A percentile compares a stretch with the other conserved stretches of the same genome.
phyloP scores from a whole-genome alignment of 2,113 vertebrate species.

The Oreotrochilus melanogaster region DNA sequence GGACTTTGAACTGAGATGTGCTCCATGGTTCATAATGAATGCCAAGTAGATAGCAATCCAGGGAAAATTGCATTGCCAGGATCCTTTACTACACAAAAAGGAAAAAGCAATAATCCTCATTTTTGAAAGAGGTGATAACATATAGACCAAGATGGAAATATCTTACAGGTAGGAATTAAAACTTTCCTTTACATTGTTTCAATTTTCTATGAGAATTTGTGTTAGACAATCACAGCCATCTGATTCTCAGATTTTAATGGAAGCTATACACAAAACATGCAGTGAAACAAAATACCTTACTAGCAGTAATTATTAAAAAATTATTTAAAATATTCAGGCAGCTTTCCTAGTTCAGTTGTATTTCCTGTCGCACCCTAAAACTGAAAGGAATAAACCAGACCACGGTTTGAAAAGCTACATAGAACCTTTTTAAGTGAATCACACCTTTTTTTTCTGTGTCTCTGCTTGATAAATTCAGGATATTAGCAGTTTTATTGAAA shows the following conservation, averaged over 20 bases:
- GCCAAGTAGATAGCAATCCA: not conserved
- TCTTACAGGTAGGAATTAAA: not conserved
- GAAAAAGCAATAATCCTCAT: not conserved
- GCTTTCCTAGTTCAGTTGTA: not conserved
- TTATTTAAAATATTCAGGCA: not conserved
- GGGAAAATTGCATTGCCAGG: not conserved
- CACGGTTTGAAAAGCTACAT: not conserved
- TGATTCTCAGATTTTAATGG: not conserved
- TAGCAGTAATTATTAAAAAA: not conserved
- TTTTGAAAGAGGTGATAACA: not conserved
- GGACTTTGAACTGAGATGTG: not conserved
- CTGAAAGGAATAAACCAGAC: not conserved
- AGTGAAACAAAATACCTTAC: not conserved
- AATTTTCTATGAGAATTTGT: not conserved
- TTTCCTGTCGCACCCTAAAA: not conserved
- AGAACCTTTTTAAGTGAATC: not conserved
- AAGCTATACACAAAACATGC: not conserved
- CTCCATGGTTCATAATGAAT: not conserved
- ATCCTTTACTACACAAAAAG: not conserved
- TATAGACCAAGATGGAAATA: not conserved
- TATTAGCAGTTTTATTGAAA: not conserved
- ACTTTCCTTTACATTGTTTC: not conserved
- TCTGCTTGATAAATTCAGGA: not conserved
- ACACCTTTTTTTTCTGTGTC: not conserved
- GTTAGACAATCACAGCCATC: not conserved